Evolutionary conservation across 2,888 invertebrate species (phyloP).

Genomic region (Scotopteryx bipunctaria): DNA sequence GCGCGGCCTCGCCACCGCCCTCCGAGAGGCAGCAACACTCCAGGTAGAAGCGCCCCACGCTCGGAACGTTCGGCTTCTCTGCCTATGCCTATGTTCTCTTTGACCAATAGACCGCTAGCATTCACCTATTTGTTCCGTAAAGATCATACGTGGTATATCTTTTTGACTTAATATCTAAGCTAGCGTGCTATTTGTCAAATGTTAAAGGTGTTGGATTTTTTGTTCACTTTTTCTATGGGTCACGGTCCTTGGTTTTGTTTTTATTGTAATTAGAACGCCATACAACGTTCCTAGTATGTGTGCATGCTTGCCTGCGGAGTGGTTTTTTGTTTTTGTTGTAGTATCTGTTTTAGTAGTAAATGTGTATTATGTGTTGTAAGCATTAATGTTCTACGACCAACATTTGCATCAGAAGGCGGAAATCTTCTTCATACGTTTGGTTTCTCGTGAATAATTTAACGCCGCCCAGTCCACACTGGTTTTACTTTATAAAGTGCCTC

Average conservation of each 20-base stretch:
- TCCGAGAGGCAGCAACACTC: constrained; percentile 75
- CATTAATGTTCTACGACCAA: constrained; percentile 19
- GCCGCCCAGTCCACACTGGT: constrained; percentile 25
- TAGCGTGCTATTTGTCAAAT: constrained; percentile 53
- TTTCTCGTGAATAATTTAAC: constrained; percentile 34
- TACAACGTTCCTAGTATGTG: constrained; percentile 68
- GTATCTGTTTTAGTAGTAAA: constrained; percentile 34
- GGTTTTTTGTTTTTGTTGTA: constrained; percentile 53
- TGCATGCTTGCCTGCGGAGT: constrained; percentile 78
- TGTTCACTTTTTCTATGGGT: constrained; percentile 53
- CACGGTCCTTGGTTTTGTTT: constrained; percentile 54
- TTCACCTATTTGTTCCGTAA: neutral
- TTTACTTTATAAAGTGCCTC: constrained; percentile 34
- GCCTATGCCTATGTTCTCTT: constrained; percentile 61
- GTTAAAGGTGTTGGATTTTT: constrained; percentile 66
- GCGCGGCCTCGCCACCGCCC: constrained; percentile 76
- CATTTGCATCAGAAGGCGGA: constrained; percentile 13
- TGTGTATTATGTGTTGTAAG: constrained; percentile 36
- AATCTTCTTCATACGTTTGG: constrained; percentile 25
- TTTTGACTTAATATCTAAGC: constrained; percentile 42
- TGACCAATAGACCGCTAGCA: constrained; percentile 50
- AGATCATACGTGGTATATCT: neutral
- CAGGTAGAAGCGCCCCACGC: constrained; percentile 79
- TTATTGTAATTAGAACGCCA: constrained; percentile 46
- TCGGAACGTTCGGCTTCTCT: constrained; percentile 72